Base-by-base conservation (phyloP, 1,140 invertebrate genomes). In the Triops cancriformis region DNA sequence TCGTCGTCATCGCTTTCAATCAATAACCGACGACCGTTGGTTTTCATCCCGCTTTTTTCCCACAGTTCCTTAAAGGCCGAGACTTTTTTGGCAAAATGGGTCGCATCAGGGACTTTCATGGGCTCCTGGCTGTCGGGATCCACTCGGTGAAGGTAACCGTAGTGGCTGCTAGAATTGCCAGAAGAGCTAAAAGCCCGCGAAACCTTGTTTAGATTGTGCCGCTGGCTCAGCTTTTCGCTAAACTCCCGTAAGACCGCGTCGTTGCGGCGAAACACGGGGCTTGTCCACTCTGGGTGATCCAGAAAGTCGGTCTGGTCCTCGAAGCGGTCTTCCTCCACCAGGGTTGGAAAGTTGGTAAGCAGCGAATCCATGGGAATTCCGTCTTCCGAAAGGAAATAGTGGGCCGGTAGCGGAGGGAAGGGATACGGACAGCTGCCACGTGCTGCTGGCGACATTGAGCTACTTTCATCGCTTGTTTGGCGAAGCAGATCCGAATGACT, bases 31-130 rank as follows among this genome's bases (percentile, higher is more conserved):
- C 37, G 26, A 43, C 74, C 37, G 74, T 26, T 41, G 27, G 14
- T 45, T 27, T 10, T 42, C 28, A 74, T 74, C 1, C 41, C 37
- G n/a, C 42, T 74, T 26, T 74, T 78, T 42, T 78, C 77, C 77
- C 77, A 78, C 5, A 72, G 41, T 27, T 78, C 77, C 41, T 78
- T 78, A 73, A 78, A 74, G 12, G 43, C 26, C n/a, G 77, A 78
- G 14, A 78, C 43, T 23, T 73, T 76, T 72, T 42, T 73, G 18
- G 26, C 28, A 41, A 64, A 72, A 72, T 23, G 37, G 74, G 9
- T 73, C 12, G 26, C 28, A 10, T 72, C n/a, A 4, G 12, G 14
- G 1, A 41, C 31, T 72, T 14, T 43, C 23, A 43, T 28, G 7
- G 28, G 26, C 9, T 74, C 74, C 51, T 73, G n/a, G 28, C 26